These are phyloP conservation scores for Blomia tropicalis DNA, from an alignment of 2,888 invertebrate genomes.

Conservation along the genomic window DNA sequence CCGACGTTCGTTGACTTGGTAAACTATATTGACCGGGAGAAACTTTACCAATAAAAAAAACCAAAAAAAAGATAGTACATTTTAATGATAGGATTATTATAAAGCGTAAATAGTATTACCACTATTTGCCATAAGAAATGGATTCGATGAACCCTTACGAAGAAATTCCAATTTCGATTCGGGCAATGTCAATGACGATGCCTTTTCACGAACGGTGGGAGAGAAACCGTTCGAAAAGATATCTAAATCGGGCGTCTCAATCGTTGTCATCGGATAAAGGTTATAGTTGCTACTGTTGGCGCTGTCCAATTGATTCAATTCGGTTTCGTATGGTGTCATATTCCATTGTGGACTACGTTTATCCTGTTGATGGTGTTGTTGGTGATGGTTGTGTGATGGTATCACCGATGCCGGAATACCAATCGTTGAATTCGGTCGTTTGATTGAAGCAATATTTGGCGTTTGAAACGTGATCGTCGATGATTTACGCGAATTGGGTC, in stretches of 20 bases:
- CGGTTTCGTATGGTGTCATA: background rate
- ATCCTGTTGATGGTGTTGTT: background rate
- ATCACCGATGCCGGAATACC: constrained; percentile 20
- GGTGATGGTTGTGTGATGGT: background rate
- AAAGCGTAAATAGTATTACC: too few relatives aligned
- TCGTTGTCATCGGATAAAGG: background rate
- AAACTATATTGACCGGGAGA: constrained; percentile 19
- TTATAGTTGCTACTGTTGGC: background rate
- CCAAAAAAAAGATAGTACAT: background rate
- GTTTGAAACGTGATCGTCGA: constrained; percentile 11
- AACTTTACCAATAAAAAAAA: background rate
- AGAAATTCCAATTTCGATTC: constrained; percentile 17
- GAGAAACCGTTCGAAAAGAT: constrained; percentile 10
- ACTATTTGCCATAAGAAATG: constrained; percentile 3
- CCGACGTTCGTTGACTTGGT: constrained; percentile 7
- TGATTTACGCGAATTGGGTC: constrained; percentile 6
- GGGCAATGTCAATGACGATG: constrained; percentile 17
- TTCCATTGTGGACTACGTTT: background rate
- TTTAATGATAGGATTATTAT: background rate
- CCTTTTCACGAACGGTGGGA: constrained; percentile 21
- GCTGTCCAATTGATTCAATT: background rate
- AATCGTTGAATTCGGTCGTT: constrained; percentile 22
- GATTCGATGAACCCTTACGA: constrained; percentile 13
- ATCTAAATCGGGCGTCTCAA: constrained; percentile 11
- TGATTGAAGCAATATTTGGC: constrained; percentile 2